Conservation (phyloP, 2,113 vertebrate genomes). For the Saccopteryx leptura region DNA sequence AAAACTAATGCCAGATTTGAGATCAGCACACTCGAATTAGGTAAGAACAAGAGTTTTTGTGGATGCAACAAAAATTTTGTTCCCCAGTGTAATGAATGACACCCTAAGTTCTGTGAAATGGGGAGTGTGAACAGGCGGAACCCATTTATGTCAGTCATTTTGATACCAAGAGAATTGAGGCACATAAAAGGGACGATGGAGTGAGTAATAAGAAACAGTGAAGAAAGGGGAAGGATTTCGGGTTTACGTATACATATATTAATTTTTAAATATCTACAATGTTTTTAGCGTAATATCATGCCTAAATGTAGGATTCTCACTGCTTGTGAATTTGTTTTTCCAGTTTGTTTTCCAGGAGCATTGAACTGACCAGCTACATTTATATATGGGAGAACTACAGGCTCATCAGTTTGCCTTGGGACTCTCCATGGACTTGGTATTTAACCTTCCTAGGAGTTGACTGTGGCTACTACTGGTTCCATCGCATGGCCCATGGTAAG, state of each 20-base stretch:
- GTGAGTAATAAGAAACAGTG: background rate
- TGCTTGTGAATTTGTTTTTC: slow-evolving; percentile 60
- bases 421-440: slow-evolving; percentile 96
- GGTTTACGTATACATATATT: background rate
- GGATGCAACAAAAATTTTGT: no score
- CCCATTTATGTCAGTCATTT: background rate
- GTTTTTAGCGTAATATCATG: background rate
- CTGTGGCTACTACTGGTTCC: slow-evolving; percentile 96
- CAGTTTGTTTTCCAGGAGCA: slow-evolving; percentile 91
- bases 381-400: slow-evolving; percentile 94
- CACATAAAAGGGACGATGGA: background rate
- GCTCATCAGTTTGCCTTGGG: slow-evolving; percentile 93
- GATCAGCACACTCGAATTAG: no score
- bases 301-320: background rate
- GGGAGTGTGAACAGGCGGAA: background rate
- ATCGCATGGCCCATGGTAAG: slow-evolving; percentile 94
- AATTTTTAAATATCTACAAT: background rate
- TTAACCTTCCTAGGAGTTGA: slow-evolving; percentile 94
- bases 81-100: background rate
- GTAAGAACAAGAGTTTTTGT: no score
- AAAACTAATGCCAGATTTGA: no score
- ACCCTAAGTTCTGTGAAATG: background rate
- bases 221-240: background rate
- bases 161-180: background rate
- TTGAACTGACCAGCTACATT: slow-evolving; percentile 93